Evolutionary conservation across 2,113 vertebrate species (phyloP), one percentile per base, ranked within the genome.

Genomic region (Gracilinanus agilis): DNA sequence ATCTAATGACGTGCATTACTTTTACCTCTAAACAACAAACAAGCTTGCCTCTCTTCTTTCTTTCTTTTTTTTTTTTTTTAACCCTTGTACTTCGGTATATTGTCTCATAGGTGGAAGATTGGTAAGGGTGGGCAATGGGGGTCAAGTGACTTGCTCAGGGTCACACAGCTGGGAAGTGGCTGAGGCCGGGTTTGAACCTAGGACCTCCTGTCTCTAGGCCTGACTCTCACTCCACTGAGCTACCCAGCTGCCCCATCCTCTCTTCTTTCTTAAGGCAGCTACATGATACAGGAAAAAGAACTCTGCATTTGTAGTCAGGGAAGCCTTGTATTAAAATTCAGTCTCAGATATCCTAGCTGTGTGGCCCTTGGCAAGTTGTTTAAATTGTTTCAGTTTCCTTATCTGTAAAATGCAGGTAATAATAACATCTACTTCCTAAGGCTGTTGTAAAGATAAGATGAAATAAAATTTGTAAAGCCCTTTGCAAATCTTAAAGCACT

Each of bases 31-130:
- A 90, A 67, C 6, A 91, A 44, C 61, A 29, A 91, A 55, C 12
- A 95, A 93, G 67, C 3, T 83, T 75, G 90, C 93, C 16, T 95
- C n/a, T 90, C 34, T 93, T 89, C 49, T 90, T 92, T 90, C 56
- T 96, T 95, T 89, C 49, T 90, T 92, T 90, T 55, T 96, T 95
- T n/a, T n/a, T n/a, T n/a, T n/a, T n/a, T n/a, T n/a, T n/a, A n/a
- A n/a, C n/a, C n/a, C n/a, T n/a, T n/a, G n/a, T n/a, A n/a, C n/a
- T n/a, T n/a, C n/a, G n/a, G n/a, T n/a, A n/a, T n/a, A n/a, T n/a
- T n/a, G n/a, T n/a, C n/a, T n/a, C n/a, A n/a, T n/a, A n/a, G n/a
- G n/a, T n/a, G n/a, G n/a, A n/a, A n/a, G n/a, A n/a, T n/a, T n/a
- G n/a, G n/a, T n/a, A n/a, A n/a, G n/a, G n/a, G n/a, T n/a, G n/a